Evolutionary conservation across 2,113 vertebrate genomes (phyloP).

Genomic region (Pavo muticus): DNA sequence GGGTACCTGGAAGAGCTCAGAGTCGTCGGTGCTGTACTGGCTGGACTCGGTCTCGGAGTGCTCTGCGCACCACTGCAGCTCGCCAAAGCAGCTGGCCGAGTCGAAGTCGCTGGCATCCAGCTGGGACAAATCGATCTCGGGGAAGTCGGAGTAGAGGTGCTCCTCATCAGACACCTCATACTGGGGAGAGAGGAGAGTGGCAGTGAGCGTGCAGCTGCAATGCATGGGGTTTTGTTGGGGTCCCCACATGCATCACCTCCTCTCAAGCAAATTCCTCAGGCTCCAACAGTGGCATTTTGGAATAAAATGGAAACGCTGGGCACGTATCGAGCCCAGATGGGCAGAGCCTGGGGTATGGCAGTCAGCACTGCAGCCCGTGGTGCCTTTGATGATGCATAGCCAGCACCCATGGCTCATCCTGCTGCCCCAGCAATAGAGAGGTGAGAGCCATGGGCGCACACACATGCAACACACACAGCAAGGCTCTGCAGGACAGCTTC

Average conservation of each 20-base stretch:
- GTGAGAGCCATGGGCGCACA: neutral
- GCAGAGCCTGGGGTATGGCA: neutral
- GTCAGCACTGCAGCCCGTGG: neutral
- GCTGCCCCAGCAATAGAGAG: neutral
- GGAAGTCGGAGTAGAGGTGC: slow-evolving; percentile 92
- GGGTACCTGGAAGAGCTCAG: slow-evolving; percentile 92
- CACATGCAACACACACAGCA: neutral
- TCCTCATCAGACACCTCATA: slow-evolving; percentile 89
- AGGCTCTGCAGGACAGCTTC: neutral
- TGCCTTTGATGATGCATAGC: neutral
- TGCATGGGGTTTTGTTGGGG: neutral
- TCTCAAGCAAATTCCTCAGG: neutral
- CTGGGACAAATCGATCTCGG: slow-evolving; percentile 97
- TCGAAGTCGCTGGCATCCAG: slow-evolving; percentile 95
- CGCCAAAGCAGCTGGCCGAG: slow-evolving; percentile 90
- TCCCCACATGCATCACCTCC: fast-evolving
- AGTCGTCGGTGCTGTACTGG: slow-evolving; percentile 88
- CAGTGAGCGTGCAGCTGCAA: neutral
- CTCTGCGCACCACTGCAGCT: slow-evolving; percentile 93
- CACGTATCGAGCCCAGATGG: fast-evolving
- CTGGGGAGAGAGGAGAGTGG: slow-evolving; percentile 74
- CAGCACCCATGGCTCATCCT: neutral
- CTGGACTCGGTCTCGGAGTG: slow-evolving; percentile 85
- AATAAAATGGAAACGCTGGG: neutral
- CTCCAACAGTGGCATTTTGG: neutral